phyloP scores from a whole-genome alignment of 2,113 vertebrate genomes.

The Psephotus haematonotus region DNA sequence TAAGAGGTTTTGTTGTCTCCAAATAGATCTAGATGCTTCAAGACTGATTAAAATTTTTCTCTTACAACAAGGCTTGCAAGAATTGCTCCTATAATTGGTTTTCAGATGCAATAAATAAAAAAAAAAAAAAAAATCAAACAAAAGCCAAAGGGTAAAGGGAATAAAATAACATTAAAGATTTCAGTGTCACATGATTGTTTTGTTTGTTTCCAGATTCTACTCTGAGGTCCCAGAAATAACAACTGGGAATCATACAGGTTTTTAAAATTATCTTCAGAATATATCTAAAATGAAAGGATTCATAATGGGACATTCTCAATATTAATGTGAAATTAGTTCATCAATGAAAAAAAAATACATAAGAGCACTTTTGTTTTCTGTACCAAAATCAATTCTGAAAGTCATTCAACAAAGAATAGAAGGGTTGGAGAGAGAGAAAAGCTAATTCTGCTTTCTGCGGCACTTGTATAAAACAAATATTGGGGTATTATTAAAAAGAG shows the following conservation, averaged over 20 bases:
- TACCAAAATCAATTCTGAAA: background rate
- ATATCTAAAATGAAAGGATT: background rate
- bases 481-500: background rate
- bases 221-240: background rate
- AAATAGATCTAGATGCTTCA: background rate
- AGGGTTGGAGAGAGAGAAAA: background rate
- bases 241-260: background rate
- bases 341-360: background rate
- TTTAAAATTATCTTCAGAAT: background rate
- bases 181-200: background rate
- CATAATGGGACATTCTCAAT: background rate
- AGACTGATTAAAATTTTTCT: background rate
- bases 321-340: background rate
- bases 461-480: background rate
- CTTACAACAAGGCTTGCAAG: background rate
- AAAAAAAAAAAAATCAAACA: too few relatives aligned
- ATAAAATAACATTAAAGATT: background rate
- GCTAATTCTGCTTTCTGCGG: background rate
- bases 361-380: background rate
- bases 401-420: background rate
- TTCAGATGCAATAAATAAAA: background rate
- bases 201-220: background rate
- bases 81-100: background rate
- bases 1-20: background rate
- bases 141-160: background rate